These are phyloP conservation scores for Tachuris rubrigastra DNA, from an alignment of 2,113 vertebrate species.

Conservation along the genomic window DNA sequence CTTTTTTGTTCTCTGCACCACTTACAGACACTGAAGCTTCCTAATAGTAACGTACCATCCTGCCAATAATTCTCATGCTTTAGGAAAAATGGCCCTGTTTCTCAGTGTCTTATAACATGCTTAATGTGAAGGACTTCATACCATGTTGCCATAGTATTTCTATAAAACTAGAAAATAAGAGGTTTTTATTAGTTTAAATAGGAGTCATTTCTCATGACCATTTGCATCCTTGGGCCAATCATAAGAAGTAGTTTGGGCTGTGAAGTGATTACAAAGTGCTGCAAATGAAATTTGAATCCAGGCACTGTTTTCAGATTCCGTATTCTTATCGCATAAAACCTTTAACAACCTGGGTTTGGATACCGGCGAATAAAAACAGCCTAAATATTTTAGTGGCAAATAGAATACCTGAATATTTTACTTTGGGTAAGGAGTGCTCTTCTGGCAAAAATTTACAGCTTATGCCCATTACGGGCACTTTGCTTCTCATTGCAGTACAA, in stretches of 20 bases:
- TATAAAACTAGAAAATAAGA: not conserved
- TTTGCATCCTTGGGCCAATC: not conserved
- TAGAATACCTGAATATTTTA: not conserved
- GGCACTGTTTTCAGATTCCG: not conserved
- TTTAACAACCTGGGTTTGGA: not conserved
- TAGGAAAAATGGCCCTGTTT: not conserved
- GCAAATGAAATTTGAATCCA: not conserved
- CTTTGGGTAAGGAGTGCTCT: not conserved
- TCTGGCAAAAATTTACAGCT: not conserved
- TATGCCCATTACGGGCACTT: not conserved
- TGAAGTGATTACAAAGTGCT: not conserved
- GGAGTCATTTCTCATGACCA: not conserved
- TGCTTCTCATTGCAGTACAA: not conserved
- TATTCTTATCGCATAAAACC: not conserved
- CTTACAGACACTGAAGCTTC: not conserved
- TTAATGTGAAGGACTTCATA: not conserved
- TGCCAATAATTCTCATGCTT: not conserved
- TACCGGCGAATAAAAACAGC: not conserved
- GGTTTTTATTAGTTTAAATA: not conserved
- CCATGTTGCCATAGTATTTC: not conserved
- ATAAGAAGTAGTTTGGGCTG: not conserved
- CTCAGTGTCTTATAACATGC: not conserved
- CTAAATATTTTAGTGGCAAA: conserved; percentile 23
- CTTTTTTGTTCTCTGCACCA: not conserved
- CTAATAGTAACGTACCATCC: not conserved